phyloP scores from a whole-genome alignment of 2,797 vertebrate species.

The Cynodonichthys magdalenae region DNA sequence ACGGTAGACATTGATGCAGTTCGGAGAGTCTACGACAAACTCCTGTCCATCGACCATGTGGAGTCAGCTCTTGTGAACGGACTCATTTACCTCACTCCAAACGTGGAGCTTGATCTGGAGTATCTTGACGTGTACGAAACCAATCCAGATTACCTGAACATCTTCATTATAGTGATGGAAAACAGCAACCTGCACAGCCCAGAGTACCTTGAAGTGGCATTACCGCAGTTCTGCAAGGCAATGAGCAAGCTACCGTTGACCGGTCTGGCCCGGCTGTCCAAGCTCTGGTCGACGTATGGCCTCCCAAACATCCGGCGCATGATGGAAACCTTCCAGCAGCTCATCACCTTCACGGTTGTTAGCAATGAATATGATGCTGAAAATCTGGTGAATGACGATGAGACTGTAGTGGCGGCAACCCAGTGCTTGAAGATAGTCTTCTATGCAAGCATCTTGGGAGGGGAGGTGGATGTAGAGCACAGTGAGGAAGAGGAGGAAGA shows the following conservation, averaged over 20 bases:
- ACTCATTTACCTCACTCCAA: slow-evolving; percentile 94
- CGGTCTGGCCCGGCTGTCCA: slow-evolving; percentile 88
- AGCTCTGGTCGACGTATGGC: slow-evolving; percentile 90
- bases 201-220: slow-evolving; percentile 94
- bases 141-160: slow-evolving; percentile 95
- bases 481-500: slow-evolving; percentile 96
- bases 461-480: slow-evolving; percentile 90
- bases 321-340: slow-evolving; percentile 98
- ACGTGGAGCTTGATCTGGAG: slow-evolving; percentile 96
- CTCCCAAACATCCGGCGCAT: slow-evolving; percentile 90
- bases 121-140: slow-evolving; percentile 95
- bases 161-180: slow-evolving; percentile 97
- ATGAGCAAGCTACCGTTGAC: slow-evolving; percentile 95
- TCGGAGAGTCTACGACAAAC: slow-evolving; percentile 90
- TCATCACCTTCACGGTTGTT: slow-evolving; percentile 97
- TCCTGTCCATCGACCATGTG: slow-evolving; percentile 91
- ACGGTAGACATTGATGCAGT: slow-evolving; percentile 91
- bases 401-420: slow-evolving; percentile 93
- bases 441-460: slow-evolving; percentile 94
- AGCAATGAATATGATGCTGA: slow-evolving; percentile 94
- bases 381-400: slow-evolving; percentile 94
- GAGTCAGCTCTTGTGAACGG: slow-evolving; percentile 96
- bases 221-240: slow-evolving; percentile 96
- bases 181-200: slow-evolving; percentile 98
- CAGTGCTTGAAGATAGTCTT: slow-evolving; percentile 98